Evolutionary conservation across 2,113 vertebrate species (phyloP), one percentile per base, ranked within the genome.

Genomic region (Smithornis capensis): DNA sequence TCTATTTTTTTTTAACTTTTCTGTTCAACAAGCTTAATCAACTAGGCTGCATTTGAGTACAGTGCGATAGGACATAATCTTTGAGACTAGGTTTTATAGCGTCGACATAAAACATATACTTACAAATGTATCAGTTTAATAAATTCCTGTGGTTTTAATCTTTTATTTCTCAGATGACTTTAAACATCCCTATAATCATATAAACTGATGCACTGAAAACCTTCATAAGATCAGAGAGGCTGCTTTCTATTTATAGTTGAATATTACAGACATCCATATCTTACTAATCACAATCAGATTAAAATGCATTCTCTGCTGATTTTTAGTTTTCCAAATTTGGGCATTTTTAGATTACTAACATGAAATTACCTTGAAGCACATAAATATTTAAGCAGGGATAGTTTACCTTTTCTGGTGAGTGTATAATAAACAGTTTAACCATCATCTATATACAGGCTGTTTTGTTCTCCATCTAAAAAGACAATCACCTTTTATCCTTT

Each of bases 401-500:
- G 94, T 95, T 95, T 96, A 96, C 96, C 94, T 97, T 97, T 97
- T 96, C 95, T 97, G 94, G 94, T 92, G 89, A 93, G 78, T 84
- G 83, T 97, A 96, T 97, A 97, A 94, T 97, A 97, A 97, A 98
- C 95, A 96, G 97, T 97, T 97, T 97, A 97, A 93, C 83, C 94
- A 97, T 96, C 93, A 94, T 96, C 92, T 95, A 77, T 90, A 97
- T 75, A 97, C 74, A 97, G 88, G 91, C 53, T 87, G 86, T 68
- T 89, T 97, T 96, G 60, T 96, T 96, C 94, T 92, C 94, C 80
- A 73, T 96, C 89, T 79, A 96, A 96, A 96, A 95, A 98, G 97
- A 97, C 97, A 98, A 98, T 98, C 97, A 98, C 97, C 97, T 98
- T 98, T 98, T 96, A 97, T 98, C 92, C 94, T 96, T 95, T 92